Conservation (phyloP, 2,113 vertebrate genomes). For the Anhinga anhinga region DNA sequence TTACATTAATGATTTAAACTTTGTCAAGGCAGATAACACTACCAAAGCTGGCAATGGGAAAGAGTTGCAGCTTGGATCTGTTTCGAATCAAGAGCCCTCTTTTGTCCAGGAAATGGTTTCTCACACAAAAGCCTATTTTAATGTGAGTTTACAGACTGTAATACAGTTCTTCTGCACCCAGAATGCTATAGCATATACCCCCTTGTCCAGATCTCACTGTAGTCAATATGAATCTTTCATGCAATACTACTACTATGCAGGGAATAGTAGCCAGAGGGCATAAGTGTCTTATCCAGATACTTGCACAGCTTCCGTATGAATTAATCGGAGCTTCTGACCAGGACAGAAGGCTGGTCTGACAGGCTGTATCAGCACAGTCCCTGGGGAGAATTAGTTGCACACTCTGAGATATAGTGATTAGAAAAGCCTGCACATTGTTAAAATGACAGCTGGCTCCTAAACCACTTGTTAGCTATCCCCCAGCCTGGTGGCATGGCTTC, state of each 20-base stretch:
- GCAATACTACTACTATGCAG: background rate
- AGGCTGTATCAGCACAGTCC: background rate
- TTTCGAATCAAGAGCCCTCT: background rate
- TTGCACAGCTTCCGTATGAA: rapidly evolving
- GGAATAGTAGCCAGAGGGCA: background rate
- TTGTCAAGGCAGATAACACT: background rate
- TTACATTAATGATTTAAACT: slow-evolving; percentile 59
- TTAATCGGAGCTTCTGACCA: background rate
- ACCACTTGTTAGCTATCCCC: background rate
- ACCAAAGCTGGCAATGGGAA: rapidly evolving
- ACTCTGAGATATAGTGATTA: background rate
- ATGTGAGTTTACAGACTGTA: background rate
- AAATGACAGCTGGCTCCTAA: background rate
- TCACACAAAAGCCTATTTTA: slow-evolving; percentile 51
- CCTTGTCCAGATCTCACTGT: rapidly evolving
- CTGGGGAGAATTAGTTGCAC: background rate
- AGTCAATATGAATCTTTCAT: background rate
- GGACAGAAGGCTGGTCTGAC: background rate
- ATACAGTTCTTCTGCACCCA: background rate
- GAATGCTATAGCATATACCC: background rate
- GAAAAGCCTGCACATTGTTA: background rate
- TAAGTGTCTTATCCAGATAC: background rate
- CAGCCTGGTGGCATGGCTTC: background rate
- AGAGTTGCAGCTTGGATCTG: rapidly evolving
- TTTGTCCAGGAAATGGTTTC: slow-evolving; percentile 12